phyloP scores from a whole-genome alignment of 2,888 invertebrate genomes.

The Drosophila percnosoma region DNA sequence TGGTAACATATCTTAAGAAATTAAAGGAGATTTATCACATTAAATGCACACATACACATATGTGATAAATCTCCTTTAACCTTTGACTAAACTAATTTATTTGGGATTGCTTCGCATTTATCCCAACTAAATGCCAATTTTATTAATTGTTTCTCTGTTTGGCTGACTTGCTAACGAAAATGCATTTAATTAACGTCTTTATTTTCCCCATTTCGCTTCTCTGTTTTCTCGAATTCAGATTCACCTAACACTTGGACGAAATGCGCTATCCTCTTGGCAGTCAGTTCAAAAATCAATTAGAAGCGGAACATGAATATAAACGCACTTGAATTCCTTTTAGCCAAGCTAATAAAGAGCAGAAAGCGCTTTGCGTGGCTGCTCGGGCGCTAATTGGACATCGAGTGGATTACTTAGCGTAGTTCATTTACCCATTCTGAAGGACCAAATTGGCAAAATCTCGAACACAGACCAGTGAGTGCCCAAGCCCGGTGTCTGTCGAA shows the following conservation, averaged over 20 bases:
- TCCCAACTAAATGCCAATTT: not conserved
- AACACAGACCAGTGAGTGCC: slow-evolving; percentile 36
- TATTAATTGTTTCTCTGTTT: not conserved
- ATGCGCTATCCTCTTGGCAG: not conserved
- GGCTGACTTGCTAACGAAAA: not conserved
- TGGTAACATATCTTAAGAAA: not conserved
- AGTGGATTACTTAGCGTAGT: slow-evolving; percentile 41
- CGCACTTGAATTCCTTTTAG: slow-evolving; percentile 9
- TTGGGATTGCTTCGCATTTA: not conserved
- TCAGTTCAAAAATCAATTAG: slow-evolving; percentile 42
- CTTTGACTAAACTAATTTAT: not conserved
- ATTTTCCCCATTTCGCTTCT: not conserved
- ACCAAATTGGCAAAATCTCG: slow-evolving; percentile 44
- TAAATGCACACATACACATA: not conserved
- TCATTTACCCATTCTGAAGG: slow-evolving; percentile 30
- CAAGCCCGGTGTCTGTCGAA: slow-evolving; percentile 32
- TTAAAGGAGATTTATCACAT: too few species aligned
- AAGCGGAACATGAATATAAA: slow-evolving; percentile 19
- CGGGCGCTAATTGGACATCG: slow-evolving; percentile 55
- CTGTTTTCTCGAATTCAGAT: not conserved
- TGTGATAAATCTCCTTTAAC: not conserved
- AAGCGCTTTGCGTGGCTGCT: slow-evolving; percentile 9
- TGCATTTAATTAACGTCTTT: not conserved
- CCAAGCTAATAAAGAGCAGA: slow-evolving; percentile 22
- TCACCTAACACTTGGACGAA: not conserved